Base-by-base conservation (phyloP, 2,888 invertebrate genomes). In the Drosophila meridionalis region DNA sequence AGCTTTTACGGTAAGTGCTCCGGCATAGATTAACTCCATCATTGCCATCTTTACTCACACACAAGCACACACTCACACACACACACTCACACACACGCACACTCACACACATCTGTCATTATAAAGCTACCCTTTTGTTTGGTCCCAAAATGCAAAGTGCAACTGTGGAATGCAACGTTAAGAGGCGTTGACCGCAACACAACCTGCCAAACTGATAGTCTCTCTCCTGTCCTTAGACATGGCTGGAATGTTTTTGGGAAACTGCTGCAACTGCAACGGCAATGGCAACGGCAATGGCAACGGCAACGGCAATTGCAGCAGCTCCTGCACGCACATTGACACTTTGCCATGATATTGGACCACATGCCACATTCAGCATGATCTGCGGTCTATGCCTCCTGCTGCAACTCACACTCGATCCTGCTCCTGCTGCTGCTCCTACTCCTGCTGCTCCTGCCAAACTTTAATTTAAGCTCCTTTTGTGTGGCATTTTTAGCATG, bases 391-490 rank as follows among this genome's bases (percentile, higher is more conserved):
- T 38, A 28, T 11, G 32, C 40, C 30, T 8, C 8, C 50, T 30
- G 32, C 59, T 28, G 9, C 58, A 14, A n/a, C 58, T 28, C 32
- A 3, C 20, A 32, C 36, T 5, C 11, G 45, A 26, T 52, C 11
- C 45, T 38, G 5, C 50, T 60, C 12, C 53, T 20, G n/a, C 28
- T 34, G 20, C 45, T 40, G 1, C 52, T 66, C 3, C 53, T 63
- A 3, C 48, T 14, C 11, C 42, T 55, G 32, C 40, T 64, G 26
- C 42, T 58, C 30, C 40, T 67, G 50, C 58, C 69, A 71, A 82
- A 85, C 75, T 85, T 82, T 80, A 75, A 78, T 84, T 83, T 82
- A 64, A 73, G 74, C 73, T 73, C 71, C 62, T 78, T 87, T 84
- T 82, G 80, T 82, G 80, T 78, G 76, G 82, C 82, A 80, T 79